Conservation (phyloP, 2,113 vertebrate genomes). For the Albula goreensis region DNA sequence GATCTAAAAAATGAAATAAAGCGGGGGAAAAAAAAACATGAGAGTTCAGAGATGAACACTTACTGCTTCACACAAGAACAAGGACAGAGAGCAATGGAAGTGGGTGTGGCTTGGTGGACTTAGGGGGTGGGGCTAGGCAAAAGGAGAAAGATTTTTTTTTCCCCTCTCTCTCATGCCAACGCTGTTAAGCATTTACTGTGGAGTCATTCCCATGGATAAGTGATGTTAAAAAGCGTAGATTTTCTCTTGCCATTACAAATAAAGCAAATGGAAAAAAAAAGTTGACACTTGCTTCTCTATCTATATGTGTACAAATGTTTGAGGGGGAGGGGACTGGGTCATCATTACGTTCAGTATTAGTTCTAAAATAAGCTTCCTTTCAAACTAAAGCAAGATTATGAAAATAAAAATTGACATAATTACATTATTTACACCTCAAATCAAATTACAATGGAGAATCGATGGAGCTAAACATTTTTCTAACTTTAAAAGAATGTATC, state of each 20-base stretch:
- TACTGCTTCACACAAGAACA: slow-evolving; percentile 21
- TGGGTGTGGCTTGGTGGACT: slow-evolving; percentile 17
- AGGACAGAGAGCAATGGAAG: slow-evolving; percentile 20
- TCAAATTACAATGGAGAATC: not conserved
- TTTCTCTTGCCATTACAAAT: slow-evolving; percentile 28
- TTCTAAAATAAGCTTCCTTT: slow-evolving; percentile 38
- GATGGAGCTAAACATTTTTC: not conserved
- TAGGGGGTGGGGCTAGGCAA: slow-evolving; percentile 26
- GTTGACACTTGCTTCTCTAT: not conserved
- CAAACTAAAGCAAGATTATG: slow-evolving; percentile 41
- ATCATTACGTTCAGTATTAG: slow-evolving; percentile 32
- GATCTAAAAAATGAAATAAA: slow-evolving; percentile 36
- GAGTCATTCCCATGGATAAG: slow-evolving; percentile 33
- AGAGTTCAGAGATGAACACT: slow-evolving; percentile 30
- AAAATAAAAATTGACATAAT: not conserved
- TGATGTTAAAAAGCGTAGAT: slow-evolving; percentile 27
- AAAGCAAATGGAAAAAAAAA: slow-evolving; percentile 32
- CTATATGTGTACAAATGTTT: slow-evolving; percentile 1
- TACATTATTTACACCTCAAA: not conserved
- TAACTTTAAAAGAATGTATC: not conserved
- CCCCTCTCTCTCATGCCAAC: slow-evolving; percentile 7
- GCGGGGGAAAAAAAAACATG: slow-evolving; percentile 1
- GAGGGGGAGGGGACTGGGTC: slow-evolving; percentile 27
- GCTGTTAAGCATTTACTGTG: slow-evolving; percentile 6
- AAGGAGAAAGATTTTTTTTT: slow-evolving; percentile 3